phyloP scores from a whole-genome alignment of 2,797 vertebrate species.

The Schizopygopsis pylzovi region DNA sequence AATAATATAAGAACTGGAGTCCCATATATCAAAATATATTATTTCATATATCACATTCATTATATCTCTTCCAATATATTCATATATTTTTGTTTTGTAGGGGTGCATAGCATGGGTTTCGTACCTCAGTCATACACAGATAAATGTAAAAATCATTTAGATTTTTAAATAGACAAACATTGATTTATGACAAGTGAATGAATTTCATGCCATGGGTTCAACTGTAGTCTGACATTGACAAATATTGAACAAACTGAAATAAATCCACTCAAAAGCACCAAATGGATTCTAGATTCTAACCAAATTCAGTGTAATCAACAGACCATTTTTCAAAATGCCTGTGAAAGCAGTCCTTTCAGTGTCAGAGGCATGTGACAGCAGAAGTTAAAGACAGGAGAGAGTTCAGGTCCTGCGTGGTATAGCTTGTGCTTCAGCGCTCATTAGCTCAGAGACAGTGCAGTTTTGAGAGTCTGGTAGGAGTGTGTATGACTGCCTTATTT shows the following conservation, averaged over 20 bases:
- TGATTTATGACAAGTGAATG: neutral
- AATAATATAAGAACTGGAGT: too few species aligned
- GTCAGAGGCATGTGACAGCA: neutral
- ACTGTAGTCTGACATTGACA: neutral
- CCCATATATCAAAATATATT: too few species aligned
- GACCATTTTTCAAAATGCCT: neutral
- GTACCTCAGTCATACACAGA: neutral
- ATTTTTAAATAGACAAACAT: neutral
- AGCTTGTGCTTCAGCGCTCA: constrained; percentile 8
- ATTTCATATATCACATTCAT: too few species aligned
- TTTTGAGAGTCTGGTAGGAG: constrained; percentile 47
- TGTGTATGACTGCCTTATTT: constrained; percentile 40
- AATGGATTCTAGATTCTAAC: neutral
- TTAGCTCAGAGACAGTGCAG: constrained; percentile 13
- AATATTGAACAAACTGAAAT: constrained; percentile 14
- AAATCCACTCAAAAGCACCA: neutral
- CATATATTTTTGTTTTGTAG: too few species aligned
- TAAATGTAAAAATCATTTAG: neutral
- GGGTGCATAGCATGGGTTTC: neutral
- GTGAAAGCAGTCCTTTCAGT: neutral
- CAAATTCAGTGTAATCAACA: neutral
- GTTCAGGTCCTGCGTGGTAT: neutral
- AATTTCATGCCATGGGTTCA: neutral
- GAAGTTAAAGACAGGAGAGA: constrained; percentile 3
- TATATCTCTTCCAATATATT: too few species aligned